These are phyloP conservation scores for Murina feae DNA, from an alignment of 2,113 vertebrate genomes.

Conservation along the genomic window DNA sequence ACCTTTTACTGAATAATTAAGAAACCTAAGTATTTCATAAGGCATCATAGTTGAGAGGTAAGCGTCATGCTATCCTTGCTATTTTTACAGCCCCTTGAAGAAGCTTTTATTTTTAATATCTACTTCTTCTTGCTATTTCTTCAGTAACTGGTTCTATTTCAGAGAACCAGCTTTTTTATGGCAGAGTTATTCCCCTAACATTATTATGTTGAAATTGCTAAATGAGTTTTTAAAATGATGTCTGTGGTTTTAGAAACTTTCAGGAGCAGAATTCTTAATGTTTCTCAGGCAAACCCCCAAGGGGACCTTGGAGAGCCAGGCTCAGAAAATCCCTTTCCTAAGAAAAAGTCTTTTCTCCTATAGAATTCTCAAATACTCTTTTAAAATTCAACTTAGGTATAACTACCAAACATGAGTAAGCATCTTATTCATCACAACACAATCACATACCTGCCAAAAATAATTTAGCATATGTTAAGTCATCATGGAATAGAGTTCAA, in stretches of 20 bases:
- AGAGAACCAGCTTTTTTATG: neutral
- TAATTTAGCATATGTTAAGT: constrained; percentile 27
- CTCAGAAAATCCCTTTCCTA: neutral
- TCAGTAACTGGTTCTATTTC: neutral
- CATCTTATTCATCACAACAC: neutral
- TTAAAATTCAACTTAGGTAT: constrained; percentile 11
- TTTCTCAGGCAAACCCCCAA: neutral
- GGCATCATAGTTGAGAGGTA: neutral
- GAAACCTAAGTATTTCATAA: neutral
- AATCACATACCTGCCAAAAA: neutral
- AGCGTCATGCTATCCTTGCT: neutral
- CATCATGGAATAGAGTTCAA: neutral
- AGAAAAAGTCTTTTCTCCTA: neutral
- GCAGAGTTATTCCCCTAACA: neutral
- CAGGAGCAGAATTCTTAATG: constrained; percentile 25
- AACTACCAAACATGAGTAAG: constrained; percentile 3
- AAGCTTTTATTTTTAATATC: neutral
- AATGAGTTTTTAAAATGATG: neutral
- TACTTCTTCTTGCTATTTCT: neutral
- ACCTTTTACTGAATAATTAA: neutral
- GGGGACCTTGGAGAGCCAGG: neutral
- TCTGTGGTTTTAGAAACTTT: constrained; percentile 43
- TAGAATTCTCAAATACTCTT: neutral
- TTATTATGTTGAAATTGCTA: constrained; percentile 22
- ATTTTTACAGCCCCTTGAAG: neutral